Evolutionary conservation across 2,113 vertebrate species (phyloP).

Genomic region (Grantiella picta): DNA sequence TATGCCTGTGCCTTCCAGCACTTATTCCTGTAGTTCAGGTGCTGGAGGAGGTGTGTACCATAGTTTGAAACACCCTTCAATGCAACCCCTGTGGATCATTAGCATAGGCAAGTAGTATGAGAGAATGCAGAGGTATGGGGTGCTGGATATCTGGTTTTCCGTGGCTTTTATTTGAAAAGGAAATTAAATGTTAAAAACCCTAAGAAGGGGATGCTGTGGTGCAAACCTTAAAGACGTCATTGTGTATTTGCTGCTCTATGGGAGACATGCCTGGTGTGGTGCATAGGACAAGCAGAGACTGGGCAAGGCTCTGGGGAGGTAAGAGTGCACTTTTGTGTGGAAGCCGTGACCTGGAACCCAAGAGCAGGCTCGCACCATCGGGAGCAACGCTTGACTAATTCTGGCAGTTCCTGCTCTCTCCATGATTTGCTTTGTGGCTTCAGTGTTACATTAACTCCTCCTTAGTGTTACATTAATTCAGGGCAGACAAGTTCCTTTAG

Average conservation of each 20-base stretch:
- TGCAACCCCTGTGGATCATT: not conserved
- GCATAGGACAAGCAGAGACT: not conserved
- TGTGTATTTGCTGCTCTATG: not conserved
- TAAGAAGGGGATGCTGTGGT: not conserved
- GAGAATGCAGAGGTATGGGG: not conserved
- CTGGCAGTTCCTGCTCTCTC: not conserved
- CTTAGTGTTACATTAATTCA: not conserved
- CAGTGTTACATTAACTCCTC: not conserved
- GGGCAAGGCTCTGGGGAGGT: not conserved
- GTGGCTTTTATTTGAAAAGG: not conserved
- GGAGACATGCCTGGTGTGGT: not conserved
- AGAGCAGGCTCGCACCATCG: not conserved
- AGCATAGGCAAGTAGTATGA: not conserved
- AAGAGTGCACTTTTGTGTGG: constrained; percentile 41
- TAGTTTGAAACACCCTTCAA: not conserved
- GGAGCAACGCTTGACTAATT: not conserved
- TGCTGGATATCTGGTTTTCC: not conserved
- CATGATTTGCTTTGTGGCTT: not conserved
- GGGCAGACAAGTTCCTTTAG: not conserved
- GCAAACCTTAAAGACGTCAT: not conserved
- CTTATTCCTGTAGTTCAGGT: not conserved
- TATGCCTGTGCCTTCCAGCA: not conserved
- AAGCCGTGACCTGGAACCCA: constrained; percentile 44
- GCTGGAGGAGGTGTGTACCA: not conserved
- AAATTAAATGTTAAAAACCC: not conserved